Conservation (phyloP, 2,888 invertebrate genomes). For the Melolontha melolontha region DNA sequence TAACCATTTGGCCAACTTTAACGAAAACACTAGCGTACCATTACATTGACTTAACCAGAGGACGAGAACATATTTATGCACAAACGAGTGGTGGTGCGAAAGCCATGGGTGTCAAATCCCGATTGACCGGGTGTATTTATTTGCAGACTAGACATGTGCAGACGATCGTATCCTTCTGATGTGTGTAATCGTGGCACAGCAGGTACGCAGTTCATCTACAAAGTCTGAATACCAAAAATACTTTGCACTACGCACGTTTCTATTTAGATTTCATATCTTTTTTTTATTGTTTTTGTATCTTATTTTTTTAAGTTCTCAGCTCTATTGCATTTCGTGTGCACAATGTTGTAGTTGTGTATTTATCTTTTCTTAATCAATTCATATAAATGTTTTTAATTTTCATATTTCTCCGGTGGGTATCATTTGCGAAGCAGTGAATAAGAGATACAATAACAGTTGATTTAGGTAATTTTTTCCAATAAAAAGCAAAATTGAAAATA, state of each 20-base stretch:
- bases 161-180: conserved; percentile 93
- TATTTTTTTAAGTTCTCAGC: conserved; percentile 19
- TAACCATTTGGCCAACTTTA: background rate
- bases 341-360: conserved; percentile 31
- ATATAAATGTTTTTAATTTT: conserved; percentile 19
- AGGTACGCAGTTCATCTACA: conserved; percentile 74
- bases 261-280: conserved; percentile 35
- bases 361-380: conserved; percentile 9
- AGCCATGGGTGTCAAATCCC: conserved; percentile 41
- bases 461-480: background rate
- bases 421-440: conserved; percentile 11
- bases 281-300: conserved; percentile 39
- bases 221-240: conserved; percentile 30
- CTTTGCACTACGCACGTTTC: conserved; percentile 38
- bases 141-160: conserved; percentile 99
- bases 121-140: conserved; percentile 59
- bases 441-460: background rate
- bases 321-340: conserved; percentile 14
- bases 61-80: conserved; percentile 20
- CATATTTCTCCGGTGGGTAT: conserved; percentile 16
- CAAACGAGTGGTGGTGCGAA: conserved; percentile 26
- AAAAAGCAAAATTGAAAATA: too few species aligned
- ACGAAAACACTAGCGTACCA: conserved; percentile 20
- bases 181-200: conserved; percentile 98
- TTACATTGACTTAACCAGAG: conserved; percentile 25